phyloP scores from a whole-genome alignment of 2,113 vertebrate genomes.

The Mungos mungo region DNA sequence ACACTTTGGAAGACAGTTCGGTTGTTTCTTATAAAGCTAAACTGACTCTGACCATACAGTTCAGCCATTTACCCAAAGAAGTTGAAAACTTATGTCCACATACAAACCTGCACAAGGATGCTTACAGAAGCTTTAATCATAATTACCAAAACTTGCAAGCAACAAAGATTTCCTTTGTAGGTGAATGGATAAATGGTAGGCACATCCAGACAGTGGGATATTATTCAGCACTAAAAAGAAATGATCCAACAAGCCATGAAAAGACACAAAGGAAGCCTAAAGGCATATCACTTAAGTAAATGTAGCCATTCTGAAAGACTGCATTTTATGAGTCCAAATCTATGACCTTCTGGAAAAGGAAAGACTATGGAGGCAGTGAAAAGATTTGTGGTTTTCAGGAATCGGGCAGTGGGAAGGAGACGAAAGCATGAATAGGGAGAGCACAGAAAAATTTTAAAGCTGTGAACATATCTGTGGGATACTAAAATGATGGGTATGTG shows the following conservation, averaged over 20 bases:
- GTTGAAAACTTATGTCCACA: not conserved
- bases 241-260: not conserved
- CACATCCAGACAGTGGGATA: not conserved
- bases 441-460: not conserved
- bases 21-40: not conserved
- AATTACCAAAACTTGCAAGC: not conserved
- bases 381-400: not conserved
- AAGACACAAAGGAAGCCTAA: not conserved
- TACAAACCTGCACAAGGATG: not conserved
- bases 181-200: not conserved
- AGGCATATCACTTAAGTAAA: not conserved
- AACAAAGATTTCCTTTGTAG: not conserved
- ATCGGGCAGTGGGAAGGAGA: not conserved
- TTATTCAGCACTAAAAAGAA: not conserved
- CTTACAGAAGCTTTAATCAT: not conserved
- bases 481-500: not conserved
- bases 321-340: not conserved
- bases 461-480: not conserved
- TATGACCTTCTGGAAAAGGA: not conserved
- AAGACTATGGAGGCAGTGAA: not conserved
- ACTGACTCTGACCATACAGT: not conserved
- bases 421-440: not conserved
- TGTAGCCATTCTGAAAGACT: not conserved
- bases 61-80: not conserved
- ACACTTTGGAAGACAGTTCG: not conserved